phyloP scores from a whole-genome alignment of 2,888 invertebrate genomes.

The Plebejus anna region DNA sequence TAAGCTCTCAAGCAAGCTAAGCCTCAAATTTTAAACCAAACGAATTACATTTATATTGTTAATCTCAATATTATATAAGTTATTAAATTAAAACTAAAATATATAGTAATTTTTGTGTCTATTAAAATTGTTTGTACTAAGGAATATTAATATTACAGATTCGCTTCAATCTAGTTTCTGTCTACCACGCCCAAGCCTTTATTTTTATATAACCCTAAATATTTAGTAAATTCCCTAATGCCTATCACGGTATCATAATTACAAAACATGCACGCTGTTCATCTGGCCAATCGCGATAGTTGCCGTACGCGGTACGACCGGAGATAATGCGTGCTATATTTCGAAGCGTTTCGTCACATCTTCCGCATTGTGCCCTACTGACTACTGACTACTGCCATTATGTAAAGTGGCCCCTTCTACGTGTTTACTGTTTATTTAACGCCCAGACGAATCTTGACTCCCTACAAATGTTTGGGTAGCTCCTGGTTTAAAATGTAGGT shows the following conservation, averaged over 20 bases:
- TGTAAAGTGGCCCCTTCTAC: conserved; percentile 21
- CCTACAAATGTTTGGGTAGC: neutral
- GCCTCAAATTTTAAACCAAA: no score
- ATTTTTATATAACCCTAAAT: neutral
- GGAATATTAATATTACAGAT: no score
- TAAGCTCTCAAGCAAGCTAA: no score
- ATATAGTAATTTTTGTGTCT: no score
- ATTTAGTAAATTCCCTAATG: neutral
- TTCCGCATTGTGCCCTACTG: conserved; percentile 53
- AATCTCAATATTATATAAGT: no score
- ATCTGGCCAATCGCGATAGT: neutral
- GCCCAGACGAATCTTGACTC: conserved; percentile 15
- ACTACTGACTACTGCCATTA: conserved; percentile 33
- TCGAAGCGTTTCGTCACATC: conserved; percentile 68
- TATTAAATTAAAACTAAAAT: no score
- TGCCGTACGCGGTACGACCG: conserved; percentile 29
- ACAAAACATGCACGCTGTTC: conserved; percentile 9
- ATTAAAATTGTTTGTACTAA: no score
- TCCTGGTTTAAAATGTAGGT: neutral
- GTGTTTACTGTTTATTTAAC: neutral
- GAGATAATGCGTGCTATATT: conserved; percentile 70
- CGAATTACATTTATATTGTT: no score
- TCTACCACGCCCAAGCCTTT: no score
- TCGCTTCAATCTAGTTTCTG: no score
- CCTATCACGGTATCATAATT: neutral